Base-by-base conservation (phyloP, 2,888 invertebrate species). In the Tipula lateralis region DNA sequence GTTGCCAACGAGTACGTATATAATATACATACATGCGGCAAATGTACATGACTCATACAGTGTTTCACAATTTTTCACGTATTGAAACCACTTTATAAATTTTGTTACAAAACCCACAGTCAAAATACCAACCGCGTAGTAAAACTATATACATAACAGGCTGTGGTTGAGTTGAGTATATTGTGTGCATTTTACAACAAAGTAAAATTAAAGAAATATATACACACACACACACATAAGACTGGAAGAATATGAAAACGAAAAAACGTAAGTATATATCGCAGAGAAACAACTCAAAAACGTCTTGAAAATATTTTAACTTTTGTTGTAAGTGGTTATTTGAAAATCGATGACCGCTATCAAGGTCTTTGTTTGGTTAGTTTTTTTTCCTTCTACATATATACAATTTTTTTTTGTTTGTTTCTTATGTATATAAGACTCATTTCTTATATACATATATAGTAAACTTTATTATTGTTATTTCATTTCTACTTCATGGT, bases 231-330 rank as follows among this genome's bases (percentile, higher is more conserved):
- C 39, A 44, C 44, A 44, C 44, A 44, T n/a, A 44, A 19, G 66
- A 66, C 66, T 66, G 66, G 66, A 24, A 24, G 66, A 66, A 24
- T 66, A 66, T 66, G 13, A 39, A 39, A 24, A 24, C 3, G 24
- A 66, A 66, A 66, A 66, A 66, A 66, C 24, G 66, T 24, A 66
- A 66, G 66, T 66, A 66, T 66, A 66, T 24, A 66, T 66, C 24
- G 66, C 66, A 66, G 66, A 66, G 66, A 66, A 66, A 66, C 66
- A 66, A 66, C 66, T 66, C 66, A 66, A 66, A 44, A 66, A 66
- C 66, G 66, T 66, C 66, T 66, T 66, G 66, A 66, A 66, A 66
- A 66, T 66, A 66, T 66, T 66, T 66, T 66, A 66, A 66, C 66
- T 24, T 66, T 66, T 66, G 66, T 66, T 66, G 66, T 66, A 66